Evolutionary conservation across 2,797 vertebrate genomes (phyloP).

Genomic region (Heliangelus exortis): DNA sequence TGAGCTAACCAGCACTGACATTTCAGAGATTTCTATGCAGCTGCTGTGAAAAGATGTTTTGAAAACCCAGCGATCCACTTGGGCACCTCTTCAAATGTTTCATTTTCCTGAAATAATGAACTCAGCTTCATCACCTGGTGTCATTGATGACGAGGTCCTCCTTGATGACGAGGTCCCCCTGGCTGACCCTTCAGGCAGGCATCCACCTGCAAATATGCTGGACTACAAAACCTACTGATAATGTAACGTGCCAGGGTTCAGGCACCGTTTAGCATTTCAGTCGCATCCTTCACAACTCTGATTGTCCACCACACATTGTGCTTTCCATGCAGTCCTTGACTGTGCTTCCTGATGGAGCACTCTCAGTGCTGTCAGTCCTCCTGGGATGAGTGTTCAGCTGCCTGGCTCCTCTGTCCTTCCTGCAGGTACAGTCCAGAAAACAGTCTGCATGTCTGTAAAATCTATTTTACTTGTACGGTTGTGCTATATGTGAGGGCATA

Average conservation of each 20-base stretch:
- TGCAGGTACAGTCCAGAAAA: not conserved
- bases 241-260: not conserved
- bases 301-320: fast-evolving
- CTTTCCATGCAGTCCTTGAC: not conserved
- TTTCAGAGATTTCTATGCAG: conserved; percentile 51
- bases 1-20: conserved; percentile 20
- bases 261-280: not conserved
- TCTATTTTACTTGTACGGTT: not conserved
- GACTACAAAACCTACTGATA: not conserved
- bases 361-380: fast-evolving
- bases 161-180: not conserved
- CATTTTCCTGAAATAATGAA: not conserved
- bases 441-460: not conserved
- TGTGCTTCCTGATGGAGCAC: not conserved
- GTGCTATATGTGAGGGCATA: not conserved
- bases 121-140: not conserved
- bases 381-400: not conserved
- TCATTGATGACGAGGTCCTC: not conserved
- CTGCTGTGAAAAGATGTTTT: conserved; percentile 40
- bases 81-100: not conserved
- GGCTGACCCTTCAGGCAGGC: not conserved
- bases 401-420: not conserved
- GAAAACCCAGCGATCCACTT: not conserved
- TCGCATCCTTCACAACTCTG: fast-evolving
- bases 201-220: not conserved